Percentiles rank a stretch among this genome's conserved stretches.
Evolutionary conservation across 1,140 invertebrate genomes (phyloP).

Genomic region (Musca vetustissima): DNA sequence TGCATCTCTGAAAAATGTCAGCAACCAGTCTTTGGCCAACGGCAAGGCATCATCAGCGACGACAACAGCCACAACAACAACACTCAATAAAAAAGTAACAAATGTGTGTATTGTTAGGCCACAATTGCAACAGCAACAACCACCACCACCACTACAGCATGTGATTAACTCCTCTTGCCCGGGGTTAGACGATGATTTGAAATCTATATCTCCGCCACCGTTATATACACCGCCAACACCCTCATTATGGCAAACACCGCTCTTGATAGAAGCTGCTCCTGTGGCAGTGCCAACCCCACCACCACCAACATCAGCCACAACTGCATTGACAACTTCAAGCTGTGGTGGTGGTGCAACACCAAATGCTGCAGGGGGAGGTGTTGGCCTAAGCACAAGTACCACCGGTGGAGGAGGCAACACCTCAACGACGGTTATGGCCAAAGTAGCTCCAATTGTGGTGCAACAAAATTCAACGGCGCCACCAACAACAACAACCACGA

Average conservation of each 20-base stretch:
- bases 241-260: conserved; percentile 51
- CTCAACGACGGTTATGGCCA: conserved; percentile 35
- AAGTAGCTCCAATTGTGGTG: conserved; percentile 45
- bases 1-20: conserved; percentile 6
- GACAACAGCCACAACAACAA: conserved; percentile 29
- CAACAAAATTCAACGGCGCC: conserved; percentile 12
- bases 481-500: too few species aligned
- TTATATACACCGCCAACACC: conserved; percentile 37
- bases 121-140: conserved; percentile 41
- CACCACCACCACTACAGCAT: not conserved
- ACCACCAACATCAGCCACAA: not conserved
- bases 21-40: conserved; percentile 28
- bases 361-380: too few species aligned
- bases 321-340: not conserved
- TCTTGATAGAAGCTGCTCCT: conserved; percentile 44
- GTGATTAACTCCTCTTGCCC: not conserved
- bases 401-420: too few species aligned
- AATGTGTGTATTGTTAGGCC: conserved; percentile 51
- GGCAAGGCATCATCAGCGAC: conserved; percentile 28
- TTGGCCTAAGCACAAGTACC: too few species aligned
- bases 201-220: conserved; percentile 16
- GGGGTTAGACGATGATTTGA: conserved; percentile 31
- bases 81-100: conserved; percentile 38
- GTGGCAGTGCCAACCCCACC: conserved; percentile 46
- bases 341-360: too few species aligned